Percentiles rank a stretch among this genome's conserved stretches.
These are phyloP conservation scores for Ophioninae sp. DNA, from an alignment of 2,888 invertebrate species.

Conservation along the genomic window DNA sequence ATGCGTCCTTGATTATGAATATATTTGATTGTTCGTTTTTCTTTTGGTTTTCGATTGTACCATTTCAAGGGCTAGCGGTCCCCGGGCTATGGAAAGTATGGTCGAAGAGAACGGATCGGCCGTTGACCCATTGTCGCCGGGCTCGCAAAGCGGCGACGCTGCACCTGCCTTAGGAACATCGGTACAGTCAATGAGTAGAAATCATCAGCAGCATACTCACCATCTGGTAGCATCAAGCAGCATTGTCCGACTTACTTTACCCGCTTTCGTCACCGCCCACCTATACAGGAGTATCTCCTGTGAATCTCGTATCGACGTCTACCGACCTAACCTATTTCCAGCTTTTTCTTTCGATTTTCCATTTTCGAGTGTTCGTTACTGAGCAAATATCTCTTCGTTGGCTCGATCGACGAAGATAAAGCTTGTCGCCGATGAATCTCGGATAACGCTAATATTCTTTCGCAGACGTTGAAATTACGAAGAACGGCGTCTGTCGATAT, in stretches of 20 bases:
- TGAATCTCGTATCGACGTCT: constrained; percentile 74
- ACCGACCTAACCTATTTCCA: constrained; percentile 23
- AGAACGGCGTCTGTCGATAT: too few species aligned
- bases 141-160: constrained; percentile 82
- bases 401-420: too few species aligned
- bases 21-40: not conserved
- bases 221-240: constrained; percentile 85
- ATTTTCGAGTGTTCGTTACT: not conserved
- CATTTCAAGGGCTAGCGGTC: constrained; percentile 84
- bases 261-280: constrained; percentile 80
- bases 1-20: not conserved
- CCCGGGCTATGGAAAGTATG: constrained; percentile 92
- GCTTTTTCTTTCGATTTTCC: constrained; percentile 2
- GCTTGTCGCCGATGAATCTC: too few species aligned
- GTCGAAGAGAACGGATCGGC: constrained; percentile 93
- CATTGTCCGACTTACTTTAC: constrained; percentile 93
- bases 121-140: constrained; percentile 83
- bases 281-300: constrained; percentile 78
- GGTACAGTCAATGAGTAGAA: constrained; percentile 82
- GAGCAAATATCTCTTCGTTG: not conserved
- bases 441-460: too few species aligned
- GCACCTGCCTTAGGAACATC: constrained; percentile 83
- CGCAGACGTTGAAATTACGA: too few species aligned
- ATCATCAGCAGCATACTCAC: constrained; percentile 80
- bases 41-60: constrained; percentile 72